phyloP scores from a whole-genome alignment of 2,797 vertebrate species.

The Emydoidea blandingii region DNA sequence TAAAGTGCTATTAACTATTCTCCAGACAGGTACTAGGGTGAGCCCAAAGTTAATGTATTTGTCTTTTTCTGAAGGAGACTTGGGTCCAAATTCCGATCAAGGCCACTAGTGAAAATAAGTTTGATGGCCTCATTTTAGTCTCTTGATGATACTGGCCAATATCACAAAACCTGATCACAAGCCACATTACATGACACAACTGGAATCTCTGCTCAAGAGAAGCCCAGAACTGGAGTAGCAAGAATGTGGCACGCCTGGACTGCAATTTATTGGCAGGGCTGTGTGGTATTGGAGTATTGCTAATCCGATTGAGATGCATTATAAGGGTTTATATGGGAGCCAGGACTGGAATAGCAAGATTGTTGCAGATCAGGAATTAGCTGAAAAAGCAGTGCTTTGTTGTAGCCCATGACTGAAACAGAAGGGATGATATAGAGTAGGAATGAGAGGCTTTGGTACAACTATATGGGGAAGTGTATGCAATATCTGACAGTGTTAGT shows the following conservation, averaged over 20 bases:
- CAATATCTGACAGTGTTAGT: background rate
- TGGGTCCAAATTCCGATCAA: background rate
- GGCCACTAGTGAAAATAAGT: background rate
- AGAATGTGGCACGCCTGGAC: background rate
- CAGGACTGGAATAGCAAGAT: background rate
- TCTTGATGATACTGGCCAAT: background rate
- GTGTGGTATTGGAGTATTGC: background rate
- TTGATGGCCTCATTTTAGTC: background rate
- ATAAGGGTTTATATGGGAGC: background rate
- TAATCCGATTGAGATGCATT: background rate
- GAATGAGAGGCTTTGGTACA: background rate
- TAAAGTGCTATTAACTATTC: background rate
- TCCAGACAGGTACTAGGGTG: background rate
- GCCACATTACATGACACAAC: background rate
- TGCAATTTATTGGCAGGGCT: background rate
- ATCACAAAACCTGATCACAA: background rate
- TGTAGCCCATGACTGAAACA: background rate
- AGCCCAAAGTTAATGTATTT: background rate
- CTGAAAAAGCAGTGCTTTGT: accelerated
- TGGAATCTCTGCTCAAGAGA: background rate
- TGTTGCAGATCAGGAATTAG: background rate
- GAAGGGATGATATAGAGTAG: background rate
- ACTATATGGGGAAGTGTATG: background rate
- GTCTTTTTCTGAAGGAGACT: constrained; percentile 9
- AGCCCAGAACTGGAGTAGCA: background rate